Evolutionary conservation across 2,113 vertebrate genomes (phyloP), one percentile per base, ranked within the genome.

Genomic region (Lycocorax pyrrhopterus): DNA sequence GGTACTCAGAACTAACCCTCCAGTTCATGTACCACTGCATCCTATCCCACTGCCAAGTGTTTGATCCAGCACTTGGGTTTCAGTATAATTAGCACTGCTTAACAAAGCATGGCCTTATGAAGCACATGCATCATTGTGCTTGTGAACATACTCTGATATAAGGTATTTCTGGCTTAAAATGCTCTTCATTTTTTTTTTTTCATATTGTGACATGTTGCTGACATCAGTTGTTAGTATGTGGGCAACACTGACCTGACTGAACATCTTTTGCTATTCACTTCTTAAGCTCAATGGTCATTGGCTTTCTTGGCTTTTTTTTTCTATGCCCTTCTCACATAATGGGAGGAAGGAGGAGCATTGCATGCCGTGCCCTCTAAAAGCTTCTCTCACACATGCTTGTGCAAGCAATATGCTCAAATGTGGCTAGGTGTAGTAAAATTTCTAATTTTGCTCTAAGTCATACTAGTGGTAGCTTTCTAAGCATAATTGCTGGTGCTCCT

Each of bases 371-470:
- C 39, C 29, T 85, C 63, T 49, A 4, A 76, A 68, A 73, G 37
- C 75, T 58, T 58, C 37, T 88, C 30, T 26, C 27, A 23, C 20
- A 15, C 18, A 1, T 37, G 18, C 66, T 22, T 47, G 12, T 84
- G 46, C 35, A 91, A 84, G 37, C 52, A 74, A 22, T 59, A 13
- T 44, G 13, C 26, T 91, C 32, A 82, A 5, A 64, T 60, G 15
- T 89, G 32, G 11, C 58, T 60, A 41, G 41, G 32, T 68, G 10
- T 37, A 58, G 14, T 68, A 56, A 77, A 49, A 66, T 4, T 23
- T 9, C 33, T 52, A 1, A 1, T 52, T 91, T 58, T 60, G 26
- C 32, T 49, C 0, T 29, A 37, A 68, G 12, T 52, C 8, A 3
- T 43, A 9, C 10, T 25, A 53, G 26, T 32, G 32, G 10, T 52